phyloP scores from a whole-genome alignment of 2,113 vertebrate genomes.

The Lasiurus cinereus region DNA sequence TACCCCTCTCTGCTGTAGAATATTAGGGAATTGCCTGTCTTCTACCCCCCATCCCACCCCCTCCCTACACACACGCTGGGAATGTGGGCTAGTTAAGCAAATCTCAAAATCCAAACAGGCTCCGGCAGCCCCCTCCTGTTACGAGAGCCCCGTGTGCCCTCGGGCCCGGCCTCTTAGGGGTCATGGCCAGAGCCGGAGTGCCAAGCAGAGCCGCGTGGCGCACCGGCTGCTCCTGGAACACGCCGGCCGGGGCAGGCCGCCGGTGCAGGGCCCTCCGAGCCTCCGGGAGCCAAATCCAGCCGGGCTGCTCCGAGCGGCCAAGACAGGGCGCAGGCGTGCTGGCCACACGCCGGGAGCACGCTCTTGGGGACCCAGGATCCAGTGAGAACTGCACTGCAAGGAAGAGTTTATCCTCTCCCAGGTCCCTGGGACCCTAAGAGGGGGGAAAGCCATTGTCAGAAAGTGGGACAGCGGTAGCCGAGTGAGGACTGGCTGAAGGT shows the following conservation, averaged over 20 bases:
- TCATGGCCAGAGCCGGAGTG: not conserved
- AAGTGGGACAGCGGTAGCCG: not conserved
- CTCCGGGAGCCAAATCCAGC: conserved; percentile 24
- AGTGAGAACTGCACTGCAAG: not conserved
- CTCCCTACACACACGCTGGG: rapidly evolving
- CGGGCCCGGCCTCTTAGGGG: not conserved
- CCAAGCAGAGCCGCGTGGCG: not conserved
- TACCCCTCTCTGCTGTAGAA: not conserved
- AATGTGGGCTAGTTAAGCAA: conserved; percentile 36
- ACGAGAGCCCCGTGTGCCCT: not conserved
- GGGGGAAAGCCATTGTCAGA: not conserved
- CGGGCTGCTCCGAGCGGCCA: not conserved
- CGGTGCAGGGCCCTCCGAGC: conserved; percentile 3
- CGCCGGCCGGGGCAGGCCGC: not conserved
- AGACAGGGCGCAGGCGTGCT: not conserved
- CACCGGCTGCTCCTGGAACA: not conserved
- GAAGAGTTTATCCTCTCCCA: not conserved
- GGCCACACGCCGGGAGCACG: not conserved
- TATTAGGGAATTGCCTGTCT: not conserved
- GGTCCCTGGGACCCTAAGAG: not conserved
- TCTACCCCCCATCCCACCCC: not conserved
- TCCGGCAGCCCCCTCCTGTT: not conserved
- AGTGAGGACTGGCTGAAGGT: not conserved
- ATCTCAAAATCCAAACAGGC: conserved; percentile 6
- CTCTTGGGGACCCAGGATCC: not conserved